Evolutionary conservation across 2,888 invertebrate genomes (phyloP), one percentile per base, ranked within the genome.

Genomic region (Mythimna lalbum): DNA sequence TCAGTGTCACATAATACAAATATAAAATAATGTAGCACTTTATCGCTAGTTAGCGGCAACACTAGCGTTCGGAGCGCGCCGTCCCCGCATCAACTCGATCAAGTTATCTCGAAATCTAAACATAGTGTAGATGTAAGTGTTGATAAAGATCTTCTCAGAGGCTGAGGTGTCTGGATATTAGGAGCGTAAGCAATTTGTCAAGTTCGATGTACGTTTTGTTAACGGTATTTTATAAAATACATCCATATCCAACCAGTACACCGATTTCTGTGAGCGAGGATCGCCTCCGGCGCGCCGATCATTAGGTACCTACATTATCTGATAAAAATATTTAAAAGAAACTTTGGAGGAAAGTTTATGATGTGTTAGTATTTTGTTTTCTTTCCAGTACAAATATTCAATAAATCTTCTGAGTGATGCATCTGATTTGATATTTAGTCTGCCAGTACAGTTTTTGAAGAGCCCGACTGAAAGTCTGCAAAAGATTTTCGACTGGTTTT

Each of bases 171-270:
- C 93, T 92, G 91, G 87, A 92, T 93, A 93, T 95, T 94, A 93
- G 93, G 93, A 94, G 94, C 94, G 93, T 93, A 93, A 95, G 94
- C 93, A 94, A 95, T 95, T 95, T 95, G 95, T 95, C 95, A 92
- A 93, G 92, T 93, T 92, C 91, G 92, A 92, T 93, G 91, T 92
- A 91, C 84, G 92, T 93, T 92, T 90, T 90, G 90, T 92, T 93
- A 94, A 93, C 93, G 93, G 94, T 92, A 92, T 89, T 84, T 84
- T 81, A 84, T 83, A 79, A 80, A 82, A 82, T 84, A 84, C 79
- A 84, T 86, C 86, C 62, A 63, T 78, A 63, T 63, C 53, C 33
- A 63, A 53, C 27, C 84, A 86, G 82, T 86, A 86, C 80, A 82
- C 83, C 66, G 79, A 87, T 88, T 89, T 88, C 69, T 87, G 85